A percentile compares a stretch with the other conserved stretches of the same genome.
These are phyloP conservation scores for Tupaia chinensis DNA, from an alignment of 2,113 vertebrate genomes.

Conservation along the genomic window DNA sequence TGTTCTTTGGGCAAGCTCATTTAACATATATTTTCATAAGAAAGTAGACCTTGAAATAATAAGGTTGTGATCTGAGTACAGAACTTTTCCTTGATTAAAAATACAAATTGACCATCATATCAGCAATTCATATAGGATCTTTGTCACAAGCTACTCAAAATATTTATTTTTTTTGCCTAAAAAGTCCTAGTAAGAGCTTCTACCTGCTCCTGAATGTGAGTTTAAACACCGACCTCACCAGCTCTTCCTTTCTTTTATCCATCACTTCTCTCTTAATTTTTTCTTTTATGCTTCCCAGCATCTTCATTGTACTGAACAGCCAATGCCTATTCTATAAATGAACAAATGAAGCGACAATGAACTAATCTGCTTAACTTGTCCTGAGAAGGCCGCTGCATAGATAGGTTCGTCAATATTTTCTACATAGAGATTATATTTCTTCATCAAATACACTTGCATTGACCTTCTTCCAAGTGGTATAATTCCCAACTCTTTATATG, in stretches of 20 bases:
- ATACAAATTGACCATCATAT: not conserved
- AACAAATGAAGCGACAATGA: not conserved
- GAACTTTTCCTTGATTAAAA: not conserved
- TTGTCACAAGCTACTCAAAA: not conserved
- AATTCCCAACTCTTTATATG: constrained; percentile 18
- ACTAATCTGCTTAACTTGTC: not conserved
- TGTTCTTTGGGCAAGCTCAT: not conserved
- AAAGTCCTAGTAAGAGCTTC: not conserved
- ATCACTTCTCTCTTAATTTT: not conserved
- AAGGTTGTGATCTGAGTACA: not conserved
- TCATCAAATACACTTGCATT: constrained; percentile 73
- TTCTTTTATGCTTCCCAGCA: not conserved
- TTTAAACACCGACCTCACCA: not conserved
- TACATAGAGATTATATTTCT: constrained; percentile 78
- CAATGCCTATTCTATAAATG: not conserved
- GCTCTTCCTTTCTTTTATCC: not conserved
- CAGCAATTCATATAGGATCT: not conserved
- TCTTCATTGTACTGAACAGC: not conserved
- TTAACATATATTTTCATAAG: not conserved
- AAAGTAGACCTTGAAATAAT: constrained; percentile 5
- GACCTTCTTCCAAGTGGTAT: not conserved
- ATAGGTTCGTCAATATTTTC: not conserved
- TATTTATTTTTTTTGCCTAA: not conserved
- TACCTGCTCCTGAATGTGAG: not conserved
- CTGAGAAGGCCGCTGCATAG: too few species aligned